Base-by-base conservation (phyloP, 2,888 invertebrate genomes). In the Tenthredo amoena region DNA sequence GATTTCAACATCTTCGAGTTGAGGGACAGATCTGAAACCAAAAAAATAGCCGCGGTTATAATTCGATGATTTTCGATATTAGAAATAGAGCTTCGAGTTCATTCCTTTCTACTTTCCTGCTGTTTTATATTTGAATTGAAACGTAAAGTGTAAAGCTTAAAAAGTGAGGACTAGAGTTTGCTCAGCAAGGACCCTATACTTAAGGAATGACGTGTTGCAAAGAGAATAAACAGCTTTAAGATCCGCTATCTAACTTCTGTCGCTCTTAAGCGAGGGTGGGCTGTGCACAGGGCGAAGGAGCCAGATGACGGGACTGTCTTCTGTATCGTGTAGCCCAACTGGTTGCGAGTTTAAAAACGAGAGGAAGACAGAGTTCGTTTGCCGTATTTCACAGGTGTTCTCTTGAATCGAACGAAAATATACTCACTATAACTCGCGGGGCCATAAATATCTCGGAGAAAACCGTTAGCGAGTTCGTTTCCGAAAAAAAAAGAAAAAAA, bases 231-330 rank as follows among this genome's bases (percentile, higher is more conserved):
- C 81, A 81, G 83, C 83, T 68, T 65, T 34, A 26, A 83, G 83
- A 83, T 83, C 71, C 83, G 83, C 83, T 83, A 83, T 83, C 83
- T 83, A 83, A 21, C 83, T 83, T 83, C 83, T 83, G 83, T 83
- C 83, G 83, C 68, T 71, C 83, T 50, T 71, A 10, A 2, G 43
- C 47, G 47, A 68, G 83, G 68, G 83, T 47, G 65, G 68, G 34
- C 18, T 34, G 68, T 15, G 5, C 31, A 34, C 34, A 18, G 47
- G 81, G 81, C n/a, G 62, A 47, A 50, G 5, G 47, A 43, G 47
- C 83, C 83, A 83, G 65, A 83, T 83, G 83, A 83, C 83, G 83
- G 47, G 40, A 40, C 43, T 82, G 68, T 83, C 81, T 83, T 68
- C 65, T 83, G 83, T 47, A 68, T 9, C 62, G n/a, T 37, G n/a